Conservation (phyloP, 2,113 vertebrate species). For the Euleptes europaea region DNA sequence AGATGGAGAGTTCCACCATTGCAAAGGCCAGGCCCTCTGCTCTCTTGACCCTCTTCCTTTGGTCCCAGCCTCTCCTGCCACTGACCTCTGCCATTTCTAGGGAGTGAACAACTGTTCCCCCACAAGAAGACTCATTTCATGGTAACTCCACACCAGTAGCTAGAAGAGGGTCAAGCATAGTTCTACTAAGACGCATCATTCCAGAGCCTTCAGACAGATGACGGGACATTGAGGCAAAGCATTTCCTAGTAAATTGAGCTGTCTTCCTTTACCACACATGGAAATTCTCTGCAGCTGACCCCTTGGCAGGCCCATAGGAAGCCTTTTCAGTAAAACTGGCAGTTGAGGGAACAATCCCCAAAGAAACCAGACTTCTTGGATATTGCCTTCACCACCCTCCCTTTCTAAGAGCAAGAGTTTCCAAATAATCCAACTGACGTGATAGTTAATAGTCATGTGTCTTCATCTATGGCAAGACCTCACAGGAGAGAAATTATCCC, state of each 20-base stretch:
- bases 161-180: not conserved
- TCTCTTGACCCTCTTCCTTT: no score
- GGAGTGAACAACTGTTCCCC: not conserved
- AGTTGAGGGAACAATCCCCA: not conserved
- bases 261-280: not conserved
- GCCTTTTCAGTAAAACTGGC: not conserved
- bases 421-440: not conserved
- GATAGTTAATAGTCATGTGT: not conserved
- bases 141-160: not conserved
- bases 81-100: not conserved
- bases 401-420: conserved; percentile 28
- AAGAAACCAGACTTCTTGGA: not conserved
- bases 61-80: no score
- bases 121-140: not conserved
- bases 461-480: fast-evolving
- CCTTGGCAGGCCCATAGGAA: fast-evolving
- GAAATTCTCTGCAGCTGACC: not conserved
- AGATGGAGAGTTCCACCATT: no score
- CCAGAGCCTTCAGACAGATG: not conserved
- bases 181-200: not conserved
- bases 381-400: not conserved
- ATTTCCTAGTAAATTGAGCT: no score
- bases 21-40: no score
- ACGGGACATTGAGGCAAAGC: not conserved
- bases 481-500: fast-evolving